These are phyloP conservation scores for Lophius americanus DNA, from an alignment of 2,797 vertebrate genomes.

Conservation along the genomic window DNA sequence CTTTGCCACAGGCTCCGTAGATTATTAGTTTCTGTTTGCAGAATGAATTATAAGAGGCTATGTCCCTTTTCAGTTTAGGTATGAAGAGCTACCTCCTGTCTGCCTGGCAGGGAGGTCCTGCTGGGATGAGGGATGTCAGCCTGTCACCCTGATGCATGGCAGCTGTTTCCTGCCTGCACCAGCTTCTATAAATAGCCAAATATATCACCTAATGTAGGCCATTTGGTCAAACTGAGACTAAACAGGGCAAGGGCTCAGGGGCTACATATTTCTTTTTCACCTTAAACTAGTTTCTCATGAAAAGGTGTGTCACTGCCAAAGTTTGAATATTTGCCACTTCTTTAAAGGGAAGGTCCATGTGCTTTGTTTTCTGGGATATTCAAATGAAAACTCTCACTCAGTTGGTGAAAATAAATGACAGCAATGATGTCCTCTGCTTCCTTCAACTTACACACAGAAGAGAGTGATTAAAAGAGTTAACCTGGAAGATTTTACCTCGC, in stretches of 20 bases:
- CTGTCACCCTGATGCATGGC: constrained; percentile 77
- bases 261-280: constrained; percentile 52
- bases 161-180: constrained; percentile 78
- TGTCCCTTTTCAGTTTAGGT: constrained; percentile 70
- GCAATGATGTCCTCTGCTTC: too few species aligned
- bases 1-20: constrained; percentile 69
- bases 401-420: too few species aligned
- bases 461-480: too few species aligned
- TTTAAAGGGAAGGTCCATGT: not conserved
- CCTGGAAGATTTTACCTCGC: too few species aligned
- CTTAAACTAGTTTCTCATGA: constrained; percentile 48
- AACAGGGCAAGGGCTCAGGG: constrained; percentile 61
- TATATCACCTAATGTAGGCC: constrained; percentile 80
- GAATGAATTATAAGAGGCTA: constrained; percentile 68
- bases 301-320: constrained; percentile 31
- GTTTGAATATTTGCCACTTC: constrained; percentile 18
- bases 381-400: too few species aligned
- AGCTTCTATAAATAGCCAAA: constrained; percentile 77
- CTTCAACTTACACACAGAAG: too few species aligned
- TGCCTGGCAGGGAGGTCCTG: constrained; percentile 76
- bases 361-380: too few species aligned
- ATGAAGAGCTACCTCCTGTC: constrained; percentile 68
- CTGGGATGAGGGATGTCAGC: constrained; percentile 79
- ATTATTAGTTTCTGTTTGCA: constrained; percentile 72
- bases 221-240: constrained; percentile 79